phyloP scores from a whole-genome alignment of 2,888 invertebrate genomes.

The Candidula unifasciata region DNA sequence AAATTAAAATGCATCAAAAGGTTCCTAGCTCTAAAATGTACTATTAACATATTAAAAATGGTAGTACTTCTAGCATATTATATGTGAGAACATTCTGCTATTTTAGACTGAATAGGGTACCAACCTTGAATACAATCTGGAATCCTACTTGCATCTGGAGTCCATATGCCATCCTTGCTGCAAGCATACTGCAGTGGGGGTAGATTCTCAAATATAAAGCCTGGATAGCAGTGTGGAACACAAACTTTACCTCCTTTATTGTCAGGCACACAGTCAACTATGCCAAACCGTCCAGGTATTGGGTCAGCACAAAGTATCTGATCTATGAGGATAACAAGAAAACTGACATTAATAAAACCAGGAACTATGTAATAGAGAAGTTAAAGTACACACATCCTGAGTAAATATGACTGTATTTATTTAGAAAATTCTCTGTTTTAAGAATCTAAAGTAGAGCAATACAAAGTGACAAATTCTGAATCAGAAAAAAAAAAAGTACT shows the following conservation, averaged over 20 bases:
- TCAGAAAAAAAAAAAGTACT: no score
- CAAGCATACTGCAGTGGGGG: constrained; percentile 62
- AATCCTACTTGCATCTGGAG: constrained; percentile 59
- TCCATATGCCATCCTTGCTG: constrained; percentile 63
- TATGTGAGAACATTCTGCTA: no score
- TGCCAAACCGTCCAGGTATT: constrained; percentile 60
- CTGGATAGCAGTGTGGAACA: constrained; percentile 60
- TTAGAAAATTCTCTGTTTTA: no score
- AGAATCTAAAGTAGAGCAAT: no score
- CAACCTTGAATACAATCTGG: constrained; percentile 66
- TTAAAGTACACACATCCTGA: no score
- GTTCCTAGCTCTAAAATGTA: no score
- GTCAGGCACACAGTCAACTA: constrained; percentile 59
- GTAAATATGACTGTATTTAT: no score
- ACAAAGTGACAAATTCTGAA: no score
- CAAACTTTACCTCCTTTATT: constrained; percentile 59
- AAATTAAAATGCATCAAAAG: background rate
- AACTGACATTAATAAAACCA: background rate
- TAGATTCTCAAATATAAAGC: constrained; percentile 61
- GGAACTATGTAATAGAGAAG: no score
- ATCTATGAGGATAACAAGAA: constrained; percentile 54
- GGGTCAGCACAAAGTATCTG: constrained; percentile 61
- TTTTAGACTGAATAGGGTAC: background rate
- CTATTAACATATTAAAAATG: no score
- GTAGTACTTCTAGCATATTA: no score